Percentiles rank a stretch among this genome's conserved stretches.
Conservation (phyloP, 2,113 vertebrate genomes). For the Bucco capensis region DNA sequence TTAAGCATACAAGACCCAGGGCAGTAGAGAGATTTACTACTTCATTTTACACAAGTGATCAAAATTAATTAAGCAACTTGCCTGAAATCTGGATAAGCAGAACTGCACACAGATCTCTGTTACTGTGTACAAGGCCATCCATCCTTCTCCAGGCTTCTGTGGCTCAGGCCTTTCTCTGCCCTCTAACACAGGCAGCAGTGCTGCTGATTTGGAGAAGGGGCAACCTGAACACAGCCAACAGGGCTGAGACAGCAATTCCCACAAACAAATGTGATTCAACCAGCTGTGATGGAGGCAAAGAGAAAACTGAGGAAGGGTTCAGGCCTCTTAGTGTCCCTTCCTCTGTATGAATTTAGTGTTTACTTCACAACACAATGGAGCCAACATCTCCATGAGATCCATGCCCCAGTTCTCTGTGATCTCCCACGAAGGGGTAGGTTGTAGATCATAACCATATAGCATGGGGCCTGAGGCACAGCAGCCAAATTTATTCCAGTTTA, state of each 20-base stretch:
- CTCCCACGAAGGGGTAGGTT: not conserved
- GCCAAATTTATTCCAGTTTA: not conserved
- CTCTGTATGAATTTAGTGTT: not conserved
- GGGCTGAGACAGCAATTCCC: not conserved
- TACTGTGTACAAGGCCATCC: not conserved
- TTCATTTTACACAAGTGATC: not conserved
- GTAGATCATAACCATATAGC: not conserved
- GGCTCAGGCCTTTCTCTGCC: not conserved
- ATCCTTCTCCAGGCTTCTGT: not conserved
- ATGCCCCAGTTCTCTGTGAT: not conserved
- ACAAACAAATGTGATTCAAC: accelerated
- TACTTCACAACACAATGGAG: not conserved
- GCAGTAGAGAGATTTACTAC: not conserved
- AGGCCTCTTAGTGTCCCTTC: not conserved
- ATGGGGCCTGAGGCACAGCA: not conserved
- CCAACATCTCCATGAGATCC: accelerated
- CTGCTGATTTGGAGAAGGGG: not conserved
- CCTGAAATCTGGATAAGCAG: not conserved
- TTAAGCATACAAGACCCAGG: not conserved
- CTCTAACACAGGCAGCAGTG: accelerated
- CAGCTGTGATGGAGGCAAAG: not conserved
- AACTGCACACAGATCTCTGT: not conserved
- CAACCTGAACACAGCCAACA: not conserved
- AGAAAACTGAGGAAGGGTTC: not conserved
- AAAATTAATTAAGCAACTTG: not conserved